Percentiles rank a stretch among this genome's conserved stretches.
Evolutionary conservation across 2,113 vertebrate genomes (phyloP).

Genomic region (Pristiophorus japonicus): DNA sequence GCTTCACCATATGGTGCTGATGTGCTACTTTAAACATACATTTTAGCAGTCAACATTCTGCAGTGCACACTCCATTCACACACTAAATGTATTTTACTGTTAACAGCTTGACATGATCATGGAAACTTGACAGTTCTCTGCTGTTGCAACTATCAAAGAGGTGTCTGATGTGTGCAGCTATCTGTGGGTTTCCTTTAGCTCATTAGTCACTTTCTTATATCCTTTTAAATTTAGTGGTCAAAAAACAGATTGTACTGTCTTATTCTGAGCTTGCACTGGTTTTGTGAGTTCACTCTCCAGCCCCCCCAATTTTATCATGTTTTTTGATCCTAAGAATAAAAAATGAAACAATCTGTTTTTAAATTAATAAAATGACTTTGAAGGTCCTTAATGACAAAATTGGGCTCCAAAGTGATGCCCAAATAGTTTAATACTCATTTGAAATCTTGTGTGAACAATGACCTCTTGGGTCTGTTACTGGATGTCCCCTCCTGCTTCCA

Average conservation of each 20-base stretch:
- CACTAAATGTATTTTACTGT: neutral
- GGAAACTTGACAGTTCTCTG: too few species aligned
- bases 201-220: neutral
- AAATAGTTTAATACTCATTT: neutral
- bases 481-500: neutral
- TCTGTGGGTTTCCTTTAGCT: neutral
- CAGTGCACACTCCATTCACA: neutral
- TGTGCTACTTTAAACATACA: neutral
- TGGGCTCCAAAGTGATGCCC: too few species aligned
- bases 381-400: too few species aligned
- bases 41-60: neutral
- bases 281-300: neutral
- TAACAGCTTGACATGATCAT: neutral
- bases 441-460: neutral
- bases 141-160: too few species aligned
- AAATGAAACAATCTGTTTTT: too few species aligned
- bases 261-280: neutral
- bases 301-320: neutral
- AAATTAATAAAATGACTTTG: too few species aligned
- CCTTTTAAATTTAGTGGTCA: neutral
- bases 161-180: neutral
- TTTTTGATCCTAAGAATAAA: neutral
- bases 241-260: neutral
- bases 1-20: too few species aligned
- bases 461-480: neutral